phyloP scores from a whole-genome alignment of 1,140 invertebrate genomes.

The Pseudomyrmex flavicornis region DNA sequence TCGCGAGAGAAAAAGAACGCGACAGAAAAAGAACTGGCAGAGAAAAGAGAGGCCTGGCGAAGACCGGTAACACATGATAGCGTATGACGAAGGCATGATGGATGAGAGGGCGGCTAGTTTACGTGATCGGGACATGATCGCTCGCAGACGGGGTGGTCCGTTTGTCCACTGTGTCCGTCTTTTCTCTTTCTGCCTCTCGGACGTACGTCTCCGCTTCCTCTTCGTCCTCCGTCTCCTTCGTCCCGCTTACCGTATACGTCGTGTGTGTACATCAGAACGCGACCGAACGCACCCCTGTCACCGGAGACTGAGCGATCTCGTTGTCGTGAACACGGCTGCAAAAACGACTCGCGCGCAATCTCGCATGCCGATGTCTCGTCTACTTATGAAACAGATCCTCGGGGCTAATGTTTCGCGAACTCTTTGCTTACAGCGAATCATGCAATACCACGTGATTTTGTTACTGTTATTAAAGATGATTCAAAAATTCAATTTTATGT shows the following conservation, averaged over 20 bases:
- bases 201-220: constrained; percentile 37
- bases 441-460: constrained; percentile 1
- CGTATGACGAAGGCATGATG: constrained; percentile 82
- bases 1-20: constrained; percentile 28
- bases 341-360: constrained; percentile 48
- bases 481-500: neutral
- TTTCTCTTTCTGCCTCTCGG: constrained; percentile 67
- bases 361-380: constrained; percentile 58
- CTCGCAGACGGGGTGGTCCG: constrained; percentile 82
- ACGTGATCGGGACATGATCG: constrained; percentile 84
- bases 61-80: constrained; percentile 75
- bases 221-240: constrained; percentile 27
- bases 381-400: constrained; percentile 48
- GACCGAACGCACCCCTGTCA: constrained; percentile 77
- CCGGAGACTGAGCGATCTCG: constrained; percentile 81
- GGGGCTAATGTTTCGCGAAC: constrained; percentile 32
- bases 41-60: constrained; percentile 28
- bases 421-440: neutral
- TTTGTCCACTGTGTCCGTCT: constrained; percentile 75
- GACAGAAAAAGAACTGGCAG: constrained; percentile 27
- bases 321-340: constrained; percentile 78
- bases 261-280: constrained; percentile 48
- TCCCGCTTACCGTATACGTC: constrained; percentile 29
- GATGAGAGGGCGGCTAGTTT: constrained; percentile 85
- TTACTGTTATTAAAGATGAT: neutral